Conservation (phyloP, 1,140 invertebrate species). For the Acromyrmex echinatior region DNA sequence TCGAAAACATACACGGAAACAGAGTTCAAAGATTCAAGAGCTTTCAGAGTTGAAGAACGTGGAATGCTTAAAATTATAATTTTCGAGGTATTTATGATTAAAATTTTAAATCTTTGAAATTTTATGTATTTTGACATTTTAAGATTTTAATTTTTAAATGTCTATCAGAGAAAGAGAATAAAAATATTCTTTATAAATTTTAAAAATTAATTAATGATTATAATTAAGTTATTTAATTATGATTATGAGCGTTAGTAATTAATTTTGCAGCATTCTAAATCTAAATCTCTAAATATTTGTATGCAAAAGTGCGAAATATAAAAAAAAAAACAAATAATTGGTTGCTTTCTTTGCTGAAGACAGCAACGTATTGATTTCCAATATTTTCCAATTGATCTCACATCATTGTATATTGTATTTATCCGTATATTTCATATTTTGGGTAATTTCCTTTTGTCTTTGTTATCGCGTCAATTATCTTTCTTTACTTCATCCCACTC, state of each 20-base stretch:
- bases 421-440: neutral
- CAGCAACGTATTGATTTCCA: too few species aligned
- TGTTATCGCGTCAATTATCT: slow-evolving; percentile 17
- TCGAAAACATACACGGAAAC: slow-evolving; percentile 7
- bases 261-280: neutral
- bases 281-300: neutral
- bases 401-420: neutral
- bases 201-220: too few species aligned
- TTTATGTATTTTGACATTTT: neutral
- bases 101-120: neutral
- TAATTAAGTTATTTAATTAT: neutral
- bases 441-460: neutral
- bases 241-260: neutral
- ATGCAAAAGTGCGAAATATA: neutral
- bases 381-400: neutral
- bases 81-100: neutral
- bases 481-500: neutral
- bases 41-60: neutral
- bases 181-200: slow-evolving; percentile 12
- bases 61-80: slow-evolving; percentile 2
- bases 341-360: too few species aligned
- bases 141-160: neutral
- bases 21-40: neutral
- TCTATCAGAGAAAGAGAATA: neutral
- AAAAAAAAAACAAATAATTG: neutral